These are phyloP conservation scores for Phocoena sinus DNA, from an alignment of 2,113 vertebrate species.

Conservation along the genomic window DNA sequence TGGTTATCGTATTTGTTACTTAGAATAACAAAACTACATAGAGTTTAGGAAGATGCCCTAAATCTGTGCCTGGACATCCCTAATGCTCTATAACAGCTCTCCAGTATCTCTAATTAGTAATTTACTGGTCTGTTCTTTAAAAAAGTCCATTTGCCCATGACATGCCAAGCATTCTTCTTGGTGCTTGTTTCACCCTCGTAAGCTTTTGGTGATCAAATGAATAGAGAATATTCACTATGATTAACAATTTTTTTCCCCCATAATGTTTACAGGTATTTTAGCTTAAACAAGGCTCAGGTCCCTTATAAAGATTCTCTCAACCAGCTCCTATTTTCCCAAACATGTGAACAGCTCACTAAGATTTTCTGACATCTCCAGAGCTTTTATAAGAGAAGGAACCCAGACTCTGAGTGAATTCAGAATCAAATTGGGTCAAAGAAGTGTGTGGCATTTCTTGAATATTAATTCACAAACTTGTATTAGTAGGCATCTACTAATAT, in stretches of 20 bases:
- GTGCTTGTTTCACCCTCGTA: not conserved
- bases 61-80: not conserved
- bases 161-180: not conserved
- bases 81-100: not conserved
- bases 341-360: not conserved
- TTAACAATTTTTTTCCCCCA: not conserved
- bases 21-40: not conserved
- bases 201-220: not conserved
- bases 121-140: not conserved
- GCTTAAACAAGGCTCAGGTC: not conserved
- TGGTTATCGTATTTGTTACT: not conserved
- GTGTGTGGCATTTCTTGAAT: not conserved
- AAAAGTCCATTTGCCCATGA: not conserved
- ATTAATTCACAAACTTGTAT: not conserved
- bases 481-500: not conserved
- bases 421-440: not conserved
- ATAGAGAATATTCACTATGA: not conserved
- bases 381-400: not conserved
- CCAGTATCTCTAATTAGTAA: not conserved
- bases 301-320: not conserved
- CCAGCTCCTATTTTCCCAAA: not conserved
- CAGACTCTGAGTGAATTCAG: not conserved
- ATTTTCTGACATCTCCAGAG: not conserved
- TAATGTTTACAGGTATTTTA: not conserved
- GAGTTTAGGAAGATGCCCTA: not conserved